Percentiles rank a stretch among this genome's conserved stretches.
These are phyloP conservation scores for Bagarius yarrelli DNA, from an alignment of 2,113 vertebrate species.

Conservation along the genomic window DNA sequence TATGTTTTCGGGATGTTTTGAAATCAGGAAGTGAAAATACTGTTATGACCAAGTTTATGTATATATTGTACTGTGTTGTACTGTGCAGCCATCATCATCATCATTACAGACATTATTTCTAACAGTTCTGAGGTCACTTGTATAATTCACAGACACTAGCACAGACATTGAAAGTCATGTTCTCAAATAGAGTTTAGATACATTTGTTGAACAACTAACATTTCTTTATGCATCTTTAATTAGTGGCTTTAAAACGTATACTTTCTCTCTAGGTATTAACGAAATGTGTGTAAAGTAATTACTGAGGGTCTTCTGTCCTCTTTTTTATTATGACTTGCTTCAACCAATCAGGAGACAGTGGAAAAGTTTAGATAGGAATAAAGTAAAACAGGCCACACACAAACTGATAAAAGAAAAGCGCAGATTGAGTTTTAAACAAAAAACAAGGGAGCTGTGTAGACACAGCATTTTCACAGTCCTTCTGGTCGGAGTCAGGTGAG, in stretches of 20 bases:
- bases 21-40: background rate
- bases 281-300: background rate
- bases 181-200: background rate
- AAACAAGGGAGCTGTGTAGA: slow-evolving; percentile 45
- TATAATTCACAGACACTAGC: background rate
- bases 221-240: background rate
- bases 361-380: background rate
- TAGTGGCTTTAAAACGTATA: too few relatives aligned
- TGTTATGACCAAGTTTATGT: background rate
- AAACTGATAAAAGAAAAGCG: background rate
- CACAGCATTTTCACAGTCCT: slow-evolving; percentile 65
- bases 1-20: background rate
- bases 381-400: background rate
- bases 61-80: background rate
- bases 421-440: background rate
- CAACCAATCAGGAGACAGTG: background rate
- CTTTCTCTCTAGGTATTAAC: too few relatives aligned
- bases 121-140: background rate
- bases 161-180: background rate
- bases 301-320: background rate
- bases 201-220: background rate
- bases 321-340: background rate
- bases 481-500: slow-evolving; percentile 68
- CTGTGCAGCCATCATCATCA: background rate
- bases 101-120: background rate